Conservation (phyloP, 1,140 invertebrate species). For the Penaeus vannamei region DNA sequence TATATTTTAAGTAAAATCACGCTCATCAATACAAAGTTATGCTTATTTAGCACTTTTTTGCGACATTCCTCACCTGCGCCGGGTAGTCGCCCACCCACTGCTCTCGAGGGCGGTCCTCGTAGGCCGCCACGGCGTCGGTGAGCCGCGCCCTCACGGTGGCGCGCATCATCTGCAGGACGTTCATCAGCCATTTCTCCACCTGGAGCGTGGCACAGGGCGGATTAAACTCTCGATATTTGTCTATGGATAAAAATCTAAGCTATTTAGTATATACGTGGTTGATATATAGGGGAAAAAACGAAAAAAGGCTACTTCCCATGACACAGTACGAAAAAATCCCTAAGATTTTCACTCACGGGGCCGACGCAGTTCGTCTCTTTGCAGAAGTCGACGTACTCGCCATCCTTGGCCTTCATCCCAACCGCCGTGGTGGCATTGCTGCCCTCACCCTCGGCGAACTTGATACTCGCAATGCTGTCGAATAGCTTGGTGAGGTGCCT, state of each 20-base stretch:
- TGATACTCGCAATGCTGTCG: constrained; percentile 92
- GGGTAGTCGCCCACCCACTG: constrained; percentile 97
- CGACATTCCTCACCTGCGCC: constrained; percentile 78
- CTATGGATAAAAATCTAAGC: constrained; percentile 82
- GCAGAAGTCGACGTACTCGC: constrained; percentile 90
- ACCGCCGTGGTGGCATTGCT: constrained; percentile 78
- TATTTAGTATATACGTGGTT: too few species aligned
- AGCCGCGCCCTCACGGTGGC: constrained; percentile 86
- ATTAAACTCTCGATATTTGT: constrained; percentile 93
- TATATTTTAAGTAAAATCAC: too few species aligned
- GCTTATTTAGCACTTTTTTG: too few species aligned
- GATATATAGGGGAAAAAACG: too few species aligned
- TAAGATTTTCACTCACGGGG: constrained; percentile 75
- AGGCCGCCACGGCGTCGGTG: constrained; percentile 87
- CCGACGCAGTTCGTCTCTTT: constrained; percentile 84
- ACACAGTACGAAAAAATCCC: not conserved
- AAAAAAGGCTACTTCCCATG: constrained; percentile 72
- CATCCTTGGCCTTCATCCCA: constrained; percentile 96
- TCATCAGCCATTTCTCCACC: constrained; percentile 95
- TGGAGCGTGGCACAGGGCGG: constrained; percentile 65
- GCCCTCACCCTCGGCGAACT: constrained; percentile 79
- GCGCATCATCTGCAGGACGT: constrained; percentile 86
- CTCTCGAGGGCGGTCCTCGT: constrained; percentile 95
- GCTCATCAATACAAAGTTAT: too few species aligned
- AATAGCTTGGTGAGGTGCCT: constrained; percentile 96